Percentiles rank a stretch among this genome's conserved stretches.
Conservation (phyloP, 2,113 vertebrate species). For the Crocuta crocuta region DNA sequence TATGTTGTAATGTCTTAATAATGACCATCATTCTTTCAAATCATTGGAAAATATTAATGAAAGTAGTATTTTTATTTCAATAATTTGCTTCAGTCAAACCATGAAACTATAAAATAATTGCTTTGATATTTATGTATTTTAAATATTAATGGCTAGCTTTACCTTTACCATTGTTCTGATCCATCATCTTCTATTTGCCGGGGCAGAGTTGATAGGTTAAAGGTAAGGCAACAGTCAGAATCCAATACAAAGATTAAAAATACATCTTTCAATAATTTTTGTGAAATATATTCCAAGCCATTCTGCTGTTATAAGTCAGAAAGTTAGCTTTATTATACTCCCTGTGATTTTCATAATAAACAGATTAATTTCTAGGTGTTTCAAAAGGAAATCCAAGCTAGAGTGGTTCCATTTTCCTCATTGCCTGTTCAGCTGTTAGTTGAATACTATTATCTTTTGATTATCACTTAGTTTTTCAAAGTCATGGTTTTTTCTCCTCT, state of each 20-base stretch:
- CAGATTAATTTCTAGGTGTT: neutral
- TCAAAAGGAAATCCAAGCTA: conserved; percentile 30
- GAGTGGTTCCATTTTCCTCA: neutral
- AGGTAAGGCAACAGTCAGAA: conserved; percentile 59
- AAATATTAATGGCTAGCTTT: conserved; percentile 63
- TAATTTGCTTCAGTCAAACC: neutral
- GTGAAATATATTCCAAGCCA: neutral
- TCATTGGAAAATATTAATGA: neutral
- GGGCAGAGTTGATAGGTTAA: conserved; percentile 55
- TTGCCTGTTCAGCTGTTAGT: neutral
- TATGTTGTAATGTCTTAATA: neutral
- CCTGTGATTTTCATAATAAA: neutral
- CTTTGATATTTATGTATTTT: neutral
- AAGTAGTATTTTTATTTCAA: conserved; percentile 31
- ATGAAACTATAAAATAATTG: neutral
- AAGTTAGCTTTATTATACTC: neutral
- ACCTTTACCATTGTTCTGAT: conserved; percentile 61
- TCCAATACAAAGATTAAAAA: conserved; percentile 9
- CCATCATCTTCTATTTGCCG: conserved; percentile 65
- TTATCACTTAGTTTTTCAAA: conserved; percentile 28
- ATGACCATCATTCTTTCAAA: neutral
- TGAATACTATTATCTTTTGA: neutral
- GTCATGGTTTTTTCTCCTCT: neutral
- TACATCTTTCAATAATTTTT: neutral
- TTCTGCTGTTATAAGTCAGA: neutral